These are phyloP conservation scores for Physocephala rufipes DNA, from an alignment of 2,888 invertebrate genomes.

Conservation along the genomic window DNA sequence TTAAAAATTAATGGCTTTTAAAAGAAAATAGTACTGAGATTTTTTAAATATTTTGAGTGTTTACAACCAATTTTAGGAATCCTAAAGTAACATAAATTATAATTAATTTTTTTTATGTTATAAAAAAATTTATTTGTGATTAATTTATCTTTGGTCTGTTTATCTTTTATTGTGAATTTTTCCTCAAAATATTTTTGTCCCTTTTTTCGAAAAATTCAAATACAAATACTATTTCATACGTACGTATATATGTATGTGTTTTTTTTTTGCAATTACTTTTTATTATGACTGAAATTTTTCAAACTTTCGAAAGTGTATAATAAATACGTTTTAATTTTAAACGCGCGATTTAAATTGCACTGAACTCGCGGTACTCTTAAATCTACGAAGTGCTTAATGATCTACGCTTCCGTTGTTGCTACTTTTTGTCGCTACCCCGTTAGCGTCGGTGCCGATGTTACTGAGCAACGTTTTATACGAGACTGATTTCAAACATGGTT, in stretches of 20 bases:
- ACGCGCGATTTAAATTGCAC: constrained; percentile 19
- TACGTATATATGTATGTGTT: background rate
- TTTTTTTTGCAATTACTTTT: background rate
- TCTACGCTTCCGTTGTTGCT: background rate
- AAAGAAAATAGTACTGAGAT: too few relatives aligned
- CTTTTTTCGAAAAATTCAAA: background rate
- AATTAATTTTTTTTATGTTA: background rate
- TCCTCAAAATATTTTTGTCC: background rate
- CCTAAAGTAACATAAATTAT: too few relatives aligned
- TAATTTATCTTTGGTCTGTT: too few relatives aligned
- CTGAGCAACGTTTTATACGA: constrained; percentile 52
- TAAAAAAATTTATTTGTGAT: background rate
- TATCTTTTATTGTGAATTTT: background rate
- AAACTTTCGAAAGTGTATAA: constrained; percentile 9
- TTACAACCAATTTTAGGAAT: too few relatives aligned
- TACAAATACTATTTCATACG: background rate
- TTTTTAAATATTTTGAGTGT: too few relatives aligned
- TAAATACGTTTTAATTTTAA: constrained; percentile 13
- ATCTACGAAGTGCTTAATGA: too few relatives aligned
- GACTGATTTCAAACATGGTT: constrained; percentile 56
- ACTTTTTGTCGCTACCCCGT: background rate
- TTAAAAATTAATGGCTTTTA: background rate
- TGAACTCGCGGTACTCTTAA: background rate
- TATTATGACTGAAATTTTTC: background rate
- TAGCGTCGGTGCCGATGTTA: constrained; percentile 38